These are phyloP conservation scores for Morpho helenor DNA, from an alignment of 2,888 invertebrate species.

Conservation along the genomic window DNA sequence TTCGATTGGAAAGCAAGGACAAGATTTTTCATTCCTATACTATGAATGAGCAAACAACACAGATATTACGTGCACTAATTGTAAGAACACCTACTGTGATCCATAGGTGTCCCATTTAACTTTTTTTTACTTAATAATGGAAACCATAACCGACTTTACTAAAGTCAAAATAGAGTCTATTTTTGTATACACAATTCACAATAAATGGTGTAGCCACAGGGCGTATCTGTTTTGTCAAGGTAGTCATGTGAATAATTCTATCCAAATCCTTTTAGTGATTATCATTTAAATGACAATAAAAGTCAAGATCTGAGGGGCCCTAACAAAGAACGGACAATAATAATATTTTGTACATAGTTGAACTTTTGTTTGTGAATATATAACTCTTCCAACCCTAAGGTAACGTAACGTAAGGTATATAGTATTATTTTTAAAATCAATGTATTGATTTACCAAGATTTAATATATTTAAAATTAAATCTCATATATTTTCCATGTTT, in stretches of 20 bases:
- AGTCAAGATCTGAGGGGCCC: slow-evolving; percentile 59
- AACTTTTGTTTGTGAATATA: slow-evolving; percentile 16
- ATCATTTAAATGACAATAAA: slow-evolving; percentile 75
- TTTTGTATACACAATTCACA: slow-evolving; percentile 17
- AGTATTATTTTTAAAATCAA: not conserved
- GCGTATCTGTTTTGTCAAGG: slow-evolving; percentile 72
- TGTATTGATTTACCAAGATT: too few species aligned
- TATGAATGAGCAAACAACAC: slow-evolving; percentile 47
- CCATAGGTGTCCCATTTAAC: slow-evolving; percentile 64
- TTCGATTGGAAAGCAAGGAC: slow-evolving; percentile 1
- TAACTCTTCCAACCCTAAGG: slow-evolving; percentile 5
- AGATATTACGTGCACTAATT: slow-evolving; percentile 57
- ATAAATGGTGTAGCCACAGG: slow-evolving; percentile 65
- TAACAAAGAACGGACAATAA: slow-evolving; percentile 43
- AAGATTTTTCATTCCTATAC: slow-evolving; percentile 6
- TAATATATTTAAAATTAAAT: too few species aligned
- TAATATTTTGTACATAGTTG: slow-evolving; percentile 23
- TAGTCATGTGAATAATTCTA: slow-evolving; percentile 70
- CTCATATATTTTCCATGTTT: too few species aligned
- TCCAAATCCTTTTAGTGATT: slow-evolving; percentile 74
- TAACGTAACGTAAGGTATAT: not conserved
- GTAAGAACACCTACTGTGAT: slow-evolving; percentile 65
- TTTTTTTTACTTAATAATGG: slow-evolving; percentile 33
- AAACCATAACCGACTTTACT: slow-evolving; percentile 32
- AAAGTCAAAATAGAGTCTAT: slow-evolving; percentile 15